These are phyloP conservation scores for Rhingia rostrata DNA, from an alignment of 2,888 invertebrate genomes.

Conservation along the genomic window DNA sequence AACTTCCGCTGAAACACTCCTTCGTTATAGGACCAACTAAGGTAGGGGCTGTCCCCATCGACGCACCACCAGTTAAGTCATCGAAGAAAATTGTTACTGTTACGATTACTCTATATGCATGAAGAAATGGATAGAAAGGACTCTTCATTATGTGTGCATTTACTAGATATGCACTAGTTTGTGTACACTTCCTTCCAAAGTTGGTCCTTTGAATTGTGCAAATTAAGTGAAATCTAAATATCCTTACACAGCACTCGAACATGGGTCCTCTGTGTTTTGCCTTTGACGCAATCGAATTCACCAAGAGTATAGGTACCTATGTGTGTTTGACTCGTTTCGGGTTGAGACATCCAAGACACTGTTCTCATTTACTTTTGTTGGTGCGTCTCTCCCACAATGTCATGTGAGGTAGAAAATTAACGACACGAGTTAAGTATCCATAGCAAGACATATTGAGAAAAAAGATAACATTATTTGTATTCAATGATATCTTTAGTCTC, in stretches of 20 bases:
- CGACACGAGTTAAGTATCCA: too few relatives aligned
- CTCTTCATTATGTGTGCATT: constrained; percentile 67
- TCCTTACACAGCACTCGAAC: constrained; percentile 60
- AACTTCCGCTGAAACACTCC: constrained; percentile 46
- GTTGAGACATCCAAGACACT: too few relatives aligned
- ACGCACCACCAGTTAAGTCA: constrained; percentile 45
- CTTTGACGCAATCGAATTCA: constrained; percentile 51
- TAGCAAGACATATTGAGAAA: too few relatives aligned
- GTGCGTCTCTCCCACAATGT: constrained; percentile 21
- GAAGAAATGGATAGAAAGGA: constrained; percentile 27
- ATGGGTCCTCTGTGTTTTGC: constrained; percentile 20
- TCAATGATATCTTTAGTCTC: too few relatives aligned
- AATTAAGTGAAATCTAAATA: constrained; percentile 75
- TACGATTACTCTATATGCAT: not conserved
- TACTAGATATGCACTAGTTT: constrained; percentile 69
- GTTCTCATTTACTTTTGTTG: not conserved
- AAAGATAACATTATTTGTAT: too few relatives aligned
- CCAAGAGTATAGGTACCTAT: constrained; percentile 3
- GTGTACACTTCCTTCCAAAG: constrained; percentile 50
- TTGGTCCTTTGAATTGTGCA: constrained; percentile 72
- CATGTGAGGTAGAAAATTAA: constrained; percentile 65
- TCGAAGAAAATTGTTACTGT: constrained; percentile 57
- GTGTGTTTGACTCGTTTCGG: constrained; percentile 37
- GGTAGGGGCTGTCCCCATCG: not conserved
- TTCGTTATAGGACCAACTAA: not conserved